phyloP scores from a whole-genome alignment of 2,888 invertebrate genomes.

The Caenorhabditis sp. region DNA sequence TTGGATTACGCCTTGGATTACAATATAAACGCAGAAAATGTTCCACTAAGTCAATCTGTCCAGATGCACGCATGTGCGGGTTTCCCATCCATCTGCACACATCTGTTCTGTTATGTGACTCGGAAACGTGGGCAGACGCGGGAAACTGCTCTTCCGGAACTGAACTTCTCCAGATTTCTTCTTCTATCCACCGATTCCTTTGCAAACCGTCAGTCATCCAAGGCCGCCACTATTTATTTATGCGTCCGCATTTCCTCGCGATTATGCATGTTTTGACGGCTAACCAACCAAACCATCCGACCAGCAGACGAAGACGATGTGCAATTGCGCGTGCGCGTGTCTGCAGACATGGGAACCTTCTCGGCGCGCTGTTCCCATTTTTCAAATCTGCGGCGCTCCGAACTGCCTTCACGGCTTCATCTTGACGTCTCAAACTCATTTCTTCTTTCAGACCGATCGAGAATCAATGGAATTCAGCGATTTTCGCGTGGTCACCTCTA shows the following conservation, averaged over 20 bases:
- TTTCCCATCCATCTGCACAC: too few relatives aligned
- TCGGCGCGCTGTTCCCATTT: conserved; percentile 17
- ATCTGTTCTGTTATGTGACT: conserved; percentile 13
- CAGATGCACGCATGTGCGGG: too few relatives aligned
- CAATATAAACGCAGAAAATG: too few relatives aligned
- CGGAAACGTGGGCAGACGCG: conserved; percentile 4
- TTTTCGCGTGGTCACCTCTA: conserved; percentile 50
- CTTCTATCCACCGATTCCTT: not conserved
- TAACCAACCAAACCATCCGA: not conserved
- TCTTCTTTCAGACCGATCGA: conserved; percentile 28
- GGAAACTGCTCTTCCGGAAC: conserved; percentile 19
- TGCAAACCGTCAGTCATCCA: not conserved
- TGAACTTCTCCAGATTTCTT: not conserved
- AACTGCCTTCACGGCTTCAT: not conserved
- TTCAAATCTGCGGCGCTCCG: conserved; percentile 18
- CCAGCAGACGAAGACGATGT: not conserved
- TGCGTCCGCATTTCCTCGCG: not conserved
- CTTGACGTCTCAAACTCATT: not conserved
- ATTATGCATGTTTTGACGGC: not conserved
- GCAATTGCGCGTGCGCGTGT: conserved; percentile 25
- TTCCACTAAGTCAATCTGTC: conserved; percentile 20
- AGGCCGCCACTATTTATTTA: not conserved
- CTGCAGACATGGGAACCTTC: conserved; percentile 6
- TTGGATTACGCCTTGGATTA: not conserved
- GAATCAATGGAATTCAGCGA: conserved; percentile 42